Evolutionary conservation across 2,797 vertebrate species (phyloP), one percentile per base, ranked within the genome.

Genomic region (Enteromius afrohamiltoni): DNA sequence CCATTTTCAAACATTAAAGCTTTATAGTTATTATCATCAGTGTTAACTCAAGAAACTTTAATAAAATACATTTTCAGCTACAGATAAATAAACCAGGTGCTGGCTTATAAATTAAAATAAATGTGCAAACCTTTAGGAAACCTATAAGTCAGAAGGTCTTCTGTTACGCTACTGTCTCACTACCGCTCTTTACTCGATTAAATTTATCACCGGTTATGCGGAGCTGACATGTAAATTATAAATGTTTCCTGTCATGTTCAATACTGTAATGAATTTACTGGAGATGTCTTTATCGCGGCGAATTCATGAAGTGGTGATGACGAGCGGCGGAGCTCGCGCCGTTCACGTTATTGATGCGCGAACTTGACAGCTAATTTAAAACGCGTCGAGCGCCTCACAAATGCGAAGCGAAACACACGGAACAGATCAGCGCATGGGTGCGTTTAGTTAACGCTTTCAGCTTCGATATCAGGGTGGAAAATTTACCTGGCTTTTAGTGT

Each of bases 161-260:
- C 11, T 26, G 19, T 31, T 64, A 71, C 9, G 42, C 49, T 37
- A 19, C 29, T 45, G 4, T 13, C 79, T 73, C 14, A 40, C 14
- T 60, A 26, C 10, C 51, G 53, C 51, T 62, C 53, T 85, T 76
- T 76, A 51, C 67, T 40, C 8, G 55, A 34, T 69, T 77, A 26
- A 47, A 85, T 81, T 92, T 92, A 93, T 89, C 86, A 91, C 91
- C 89, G 88, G 92, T 88, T 91, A 92, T 90, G 92, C 83, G 88
- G 89, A 34, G 82, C 88, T 92, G 92, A 88, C 92, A 92, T 89
- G 87, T 90, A 89, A 92, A 89, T 91, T 91, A 92, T 87, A 87
- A 92, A 91, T 90, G 91, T 92, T 90, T 83, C 79, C 82, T 75
- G 87, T 86, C 87, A 86, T 69, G 76, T 87, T 81, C 83, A 79